phyloP scores from a whole-genome alignment of 2,888 invertebrate genomes.

The Drosophila monieri region DNA sequence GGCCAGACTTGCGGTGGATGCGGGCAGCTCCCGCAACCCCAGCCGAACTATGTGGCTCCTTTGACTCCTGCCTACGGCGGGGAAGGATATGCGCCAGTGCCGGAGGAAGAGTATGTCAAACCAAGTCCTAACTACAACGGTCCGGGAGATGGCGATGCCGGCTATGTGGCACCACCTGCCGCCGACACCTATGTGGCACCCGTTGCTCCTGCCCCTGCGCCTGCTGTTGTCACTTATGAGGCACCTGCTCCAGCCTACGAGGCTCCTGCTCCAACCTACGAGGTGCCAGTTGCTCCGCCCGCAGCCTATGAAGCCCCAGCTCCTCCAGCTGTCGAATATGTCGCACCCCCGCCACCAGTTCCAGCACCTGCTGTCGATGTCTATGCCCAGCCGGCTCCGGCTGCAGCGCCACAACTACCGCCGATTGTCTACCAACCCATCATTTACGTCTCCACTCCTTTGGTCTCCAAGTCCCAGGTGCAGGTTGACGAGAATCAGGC shows the following conservation, averaged over 20 bases:
- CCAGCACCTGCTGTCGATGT: conserved; percentile 4
- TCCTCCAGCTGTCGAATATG: conserved; percentile 16
- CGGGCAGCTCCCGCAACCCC: conserved; percentile 21
- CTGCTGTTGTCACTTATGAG: conserved; percentile 14
- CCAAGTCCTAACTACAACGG: conserved; percentile 57
- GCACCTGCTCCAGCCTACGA: conserved; percentile 33
- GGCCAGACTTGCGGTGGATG: conserved; percentile 26
- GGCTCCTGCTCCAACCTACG: conserved; percentile 31
- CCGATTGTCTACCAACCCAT: conserved; percentile 79
- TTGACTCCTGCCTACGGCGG: conserved; percentile 44
- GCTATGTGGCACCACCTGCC: conserved; percentile 43
- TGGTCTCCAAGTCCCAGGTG: conserved; percentile 18
- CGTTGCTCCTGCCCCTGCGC: conserved; percentile 5
- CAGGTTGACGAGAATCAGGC: conserved; percentile 12
- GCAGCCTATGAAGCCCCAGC: conserved; percentile 23
- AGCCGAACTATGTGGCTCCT: conserved; percentile 44
- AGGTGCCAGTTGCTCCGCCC: conserved; percentile 6
- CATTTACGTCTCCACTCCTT: conserved; percentile 68
- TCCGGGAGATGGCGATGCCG: conserved; percentile 63
- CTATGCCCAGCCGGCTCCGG: conserved; percentile 34
- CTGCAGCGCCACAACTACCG: conserved; percentile 41
- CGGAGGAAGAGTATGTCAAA: conserved; percentile 26
- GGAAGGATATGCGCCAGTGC: conserved; percentile 30
- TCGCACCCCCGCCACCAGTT: conserved; percentile 6
- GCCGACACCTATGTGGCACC: conserved; percentile 23